Conservation (phyloP, 2,113 vertebrate species). For the Emberiza fucata region DNA sequence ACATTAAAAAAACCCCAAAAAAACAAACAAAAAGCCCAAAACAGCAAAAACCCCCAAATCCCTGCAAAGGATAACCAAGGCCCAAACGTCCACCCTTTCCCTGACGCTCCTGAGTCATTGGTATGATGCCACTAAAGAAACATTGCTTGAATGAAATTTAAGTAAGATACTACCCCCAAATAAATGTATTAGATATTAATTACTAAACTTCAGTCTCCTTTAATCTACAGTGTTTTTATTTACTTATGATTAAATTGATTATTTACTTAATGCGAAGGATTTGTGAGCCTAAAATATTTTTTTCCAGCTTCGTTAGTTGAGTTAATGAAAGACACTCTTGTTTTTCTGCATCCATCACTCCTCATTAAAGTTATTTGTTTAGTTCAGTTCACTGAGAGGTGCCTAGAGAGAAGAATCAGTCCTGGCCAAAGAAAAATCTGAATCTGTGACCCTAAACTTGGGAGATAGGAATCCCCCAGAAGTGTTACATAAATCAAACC, state of each 20-base stretch:
- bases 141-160: neutral
- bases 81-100: neutral
- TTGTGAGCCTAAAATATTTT: neutral
- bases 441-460: neutral
- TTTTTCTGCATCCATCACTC: neutral
- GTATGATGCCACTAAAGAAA: neutral
- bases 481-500: neutral
- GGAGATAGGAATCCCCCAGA: neutral
- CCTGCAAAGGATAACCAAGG: rapidly evolving
- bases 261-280: neutral
- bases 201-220: neutral
- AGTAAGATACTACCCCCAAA: neutral
- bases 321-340: neutral
- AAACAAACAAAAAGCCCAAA: neutral
- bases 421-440: neutral
- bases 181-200: neutral
- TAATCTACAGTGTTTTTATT: neutral
- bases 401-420: neutral
- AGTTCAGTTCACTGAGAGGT: neutral
- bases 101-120: neutral
- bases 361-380: neutral
- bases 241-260: neutral
- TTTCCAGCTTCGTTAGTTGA: neutral
- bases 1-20: neutral
- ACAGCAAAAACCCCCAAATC: neutral